Percentiles rank a stretch among this genome's conserved stretches.
phyloP scores from a whole-genome alignment of 2,113 vertebrate genomes.

The Eidolon helvum region DNA sequence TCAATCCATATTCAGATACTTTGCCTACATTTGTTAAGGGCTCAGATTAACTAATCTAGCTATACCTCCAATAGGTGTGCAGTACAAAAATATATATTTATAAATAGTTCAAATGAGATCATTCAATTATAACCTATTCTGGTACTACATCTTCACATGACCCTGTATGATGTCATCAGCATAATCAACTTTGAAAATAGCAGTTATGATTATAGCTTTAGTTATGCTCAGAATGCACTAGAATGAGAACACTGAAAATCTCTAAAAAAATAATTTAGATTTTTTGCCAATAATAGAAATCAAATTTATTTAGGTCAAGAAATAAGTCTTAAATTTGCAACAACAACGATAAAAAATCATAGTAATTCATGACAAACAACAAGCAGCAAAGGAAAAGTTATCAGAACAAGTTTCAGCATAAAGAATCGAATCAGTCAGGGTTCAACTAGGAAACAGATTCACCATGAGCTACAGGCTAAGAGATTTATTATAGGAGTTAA shows the following conservation, averaged over 20 bases:
- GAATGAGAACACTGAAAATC: neutral
- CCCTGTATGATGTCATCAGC: neutral
- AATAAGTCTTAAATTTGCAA: neutral
- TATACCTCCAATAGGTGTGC: neutral
- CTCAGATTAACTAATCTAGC: neutral
- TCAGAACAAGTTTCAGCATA: neutral
- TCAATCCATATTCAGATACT: neutral
- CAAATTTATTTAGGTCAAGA: neutral
- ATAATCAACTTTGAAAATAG: constrained; percentile 17
- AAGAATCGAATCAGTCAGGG: neutral
- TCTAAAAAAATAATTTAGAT: constrained; percentile 32
- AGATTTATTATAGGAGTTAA: neutral
- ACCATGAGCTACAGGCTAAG: neutral
- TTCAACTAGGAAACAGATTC: neutral
- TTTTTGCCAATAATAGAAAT: constrained; percentile 31
- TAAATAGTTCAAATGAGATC: neutral
- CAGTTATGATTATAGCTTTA: neutral
- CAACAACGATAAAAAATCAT: neutral
- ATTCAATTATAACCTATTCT: neutral
- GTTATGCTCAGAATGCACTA: neutral
- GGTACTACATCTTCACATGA: neutral
- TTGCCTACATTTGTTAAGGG: neutral
- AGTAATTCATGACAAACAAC: constrained; percentile 4
- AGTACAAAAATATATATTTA: neutral
- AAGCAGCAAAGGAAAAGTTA: neutral